These are phyloP conservation scores for Drosophila austrosaltans DNA, from an alignment of 2,888 invertebrate species.

Conservation along the genomic window DNA sequence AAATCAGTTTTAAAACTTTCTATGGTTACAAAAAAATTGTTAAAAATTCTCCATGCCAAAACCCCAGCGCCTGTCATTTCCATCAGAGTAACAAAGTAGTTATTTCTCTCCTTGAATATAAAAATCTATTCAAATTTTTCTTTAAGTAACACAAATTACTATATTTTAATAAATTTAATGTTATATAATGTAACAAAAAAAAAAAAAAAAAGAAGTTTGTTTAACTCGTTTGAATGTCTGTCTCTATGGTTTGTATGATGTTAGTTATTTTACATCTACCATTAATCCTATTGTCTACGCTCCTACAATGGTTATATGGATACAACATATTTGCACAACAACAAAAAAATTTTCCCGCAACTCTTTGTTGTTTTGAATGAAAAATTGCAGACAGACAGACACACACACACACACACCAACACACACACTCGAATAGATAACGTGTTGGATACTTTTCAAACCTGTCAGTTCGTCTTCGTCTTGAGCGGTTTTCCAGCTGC, in stretches of 20 bases:
- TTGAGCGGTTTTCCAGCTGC: conserved; percentile 21
- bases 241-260: background rate
- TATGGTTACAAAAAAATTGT: no score
- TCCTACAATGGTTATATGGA: background rate
- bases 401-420: background rate
- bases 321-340: conserved; percentile 34
- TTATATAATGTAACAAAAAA: no score
- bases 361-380: conserved; percentile 19
- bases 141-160: no score
- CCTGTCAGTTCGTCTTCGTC: conserved; percentile 15
- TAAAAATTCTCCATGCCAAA: no score
- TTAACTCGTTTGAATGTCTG: background rate
- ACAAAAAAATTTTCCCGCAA: conserved; percentile 33
- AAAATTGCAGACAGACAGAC: conserved; percentile 15
- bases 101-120: no score
- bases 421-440: conserved; percentile 4
- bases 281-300: conserved; percentile 14
- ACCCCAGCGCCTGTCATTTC: no score
- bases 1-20: no score
- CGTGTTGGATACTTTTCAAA: conserved; percentile 16
- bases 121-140: no score
- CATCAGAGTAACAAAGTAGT: no score
- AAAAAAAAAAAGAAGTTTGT: no score
- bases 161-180: no score
- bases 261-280: background rate